Evolutionary conservation across 2,113 vertebrate species (phyloP).

Genomic region (Prionailurus viverrinus): DNA sequence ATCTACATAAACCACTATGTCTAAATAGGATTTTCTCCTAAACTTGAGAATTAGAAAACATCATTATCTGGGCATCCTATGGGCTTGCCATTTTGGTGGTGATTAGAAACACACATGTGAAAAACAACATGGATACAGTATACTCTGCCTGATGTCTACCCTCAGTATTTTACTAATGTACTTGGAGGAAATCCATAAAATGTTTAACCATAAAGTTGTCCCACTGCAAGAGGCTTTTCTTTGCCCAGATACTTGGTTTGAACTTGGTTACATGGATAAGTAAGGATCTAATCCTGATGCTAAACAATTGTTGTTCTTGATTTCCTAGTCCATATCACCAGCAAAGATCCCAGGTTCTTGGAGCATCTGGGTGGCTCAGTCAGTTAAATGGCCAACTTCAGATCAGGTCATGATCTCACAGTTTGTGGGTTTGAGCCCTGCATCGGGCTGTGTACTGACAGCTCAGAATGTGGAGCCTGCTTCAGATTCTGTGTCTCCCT

Average conservation of each 20-base stretch:
- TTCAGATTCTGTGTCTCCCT: too few relatives aligned
- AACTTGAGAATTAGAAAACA: slow-evolving; percentile 15
- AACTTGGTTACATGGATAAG: not conserved
- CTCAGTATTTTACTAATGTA: not conserved
- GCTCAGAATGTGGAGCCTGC: too few relatives aligned
- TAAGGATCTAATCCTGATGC: not conserved
- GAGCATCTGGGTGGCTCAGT: too few relatives aligned
- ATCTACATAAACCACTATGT: not conserved
- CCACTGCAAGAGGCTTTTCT: not conserved
- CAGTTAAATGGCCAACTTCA: too few relatives aligned
- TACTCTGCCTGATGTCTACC: not conserved
- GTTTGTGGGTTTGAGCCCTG: too few relatives aligned
- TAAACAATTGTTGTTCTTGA: not conserved
- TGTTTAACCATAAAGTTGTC: slow-evolving; percentile 15
- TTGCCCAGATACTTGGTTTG: slow-evolving; percentile 7
- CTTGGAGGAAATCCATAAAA: not conserved
- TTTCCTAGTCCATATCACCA: not conserved
- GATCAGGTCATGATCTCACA: too few relatives aligned
- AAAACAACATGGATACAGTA: not conserved
- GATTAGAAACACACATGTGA: not conserved
- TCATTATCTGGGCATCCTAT: not conserved
- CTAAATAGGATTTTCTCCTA: not conserved
- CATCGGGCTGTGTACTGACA: too few relatives aligned
- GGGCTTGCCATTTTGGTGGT: not conserved
- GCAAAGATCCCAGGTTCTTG: not conserved